These are phyloP conservation scores for Melanophora roralis DNA, from an alignment of 2,888 invertebrate genomes.

Conservation along the genomic window DNA sequence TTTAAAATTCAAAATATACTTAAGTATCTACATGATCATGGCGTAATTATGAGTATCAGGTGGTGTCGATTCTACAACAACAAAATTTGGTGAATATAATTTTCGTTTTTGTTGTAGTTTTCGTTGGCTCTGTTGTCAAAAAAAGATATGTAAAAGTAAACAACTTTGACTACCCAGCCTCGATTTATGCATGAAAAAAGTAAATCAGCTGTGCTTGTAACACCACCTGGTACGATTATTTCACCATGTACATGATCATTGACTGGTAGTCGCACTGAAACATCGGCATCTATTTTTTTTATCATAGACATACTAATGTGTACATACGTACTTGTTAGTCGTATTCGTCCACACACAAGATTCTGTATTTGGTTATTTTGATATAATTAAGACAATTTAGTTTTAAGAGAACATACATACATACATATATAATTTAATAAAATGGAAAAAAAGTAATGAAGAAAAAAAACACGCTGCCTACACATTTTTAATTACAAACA, in stretches of 20 bases:
- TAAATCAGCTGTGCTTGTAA: too few relatives aligned
- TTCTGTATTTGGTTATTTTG: conserved; percentile 52
- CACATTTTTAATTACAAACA: conserved; percentile 43
- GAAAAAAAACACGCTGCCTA: conserved; percentile 51
- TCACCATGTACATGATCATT: conserved; percentile 67
- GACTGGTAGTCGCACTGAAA: conserved; percentile 31
- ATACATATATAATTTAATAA: conserved; percentile 46
- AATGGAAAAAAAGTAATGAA: conserved; percentile 22
- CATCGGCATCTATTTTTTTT: conserved; percentile 29
- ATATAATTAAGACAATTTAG: conserved; percentile 44
- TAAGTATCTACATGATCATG: too few relatives aligned
- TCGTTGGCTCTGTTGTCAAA: too few relatives aligned
- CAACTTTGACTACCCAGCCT: too few relatives aligned
- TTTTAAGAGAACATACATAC: conserved; percentile 48
- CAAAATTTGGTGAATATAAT: too few relatives aligned
- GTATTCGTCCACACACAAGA: conserved; percentile 39
- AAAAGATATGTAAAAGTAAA: too few relatives aligned
- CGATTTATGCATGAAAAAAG: too few relatives aligned
- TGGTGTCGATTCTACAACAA: too few relatives aligned
- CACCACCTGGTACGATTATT: too few relatives aligned
- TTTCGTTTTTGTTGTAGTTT: too few relatives aligned
- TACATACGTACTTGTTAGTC: conserved; percentile 40
- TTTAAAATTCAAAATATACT: conserved; percentile 61
- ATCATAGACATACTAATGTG: conserved; percentile 39
- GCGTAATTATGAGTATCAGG: too few relatives aligned